These are phyloP conservation scores for Helicorthomorpha holstii DNA, from an alignment of 1,140 invertebrate species.

Conservation along the genomic window DNA sequence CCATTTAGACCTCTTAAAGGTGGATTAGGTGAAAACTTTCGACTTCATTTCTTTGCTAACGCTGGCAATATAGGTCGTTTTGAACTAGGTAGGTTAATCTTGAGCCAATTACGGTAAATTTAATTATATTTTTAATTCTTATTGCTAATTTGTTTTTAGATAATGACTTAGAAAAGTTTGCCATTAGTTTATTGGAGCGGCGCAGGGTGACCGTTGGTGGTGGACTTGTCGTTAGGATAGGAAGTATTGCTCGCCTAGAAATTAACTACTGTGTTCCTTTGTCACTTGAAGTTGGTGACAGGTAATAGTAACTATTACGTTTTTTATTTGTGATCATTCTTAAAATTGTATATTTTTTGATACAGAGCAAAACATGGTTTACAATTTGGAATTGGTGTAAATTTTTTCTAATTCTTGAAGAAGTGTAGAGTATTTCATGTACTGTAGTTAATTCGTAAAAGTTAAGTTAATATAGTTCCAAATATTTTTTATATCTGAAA, in stretches of 20 bases:
- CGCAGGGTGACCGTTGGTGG: conserved; percentile 43
- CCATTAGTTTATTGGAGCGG: conserved; percentile 16
- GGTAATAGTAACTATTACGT: conserved; percentile 13
- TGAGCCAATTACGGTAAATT: neutral
- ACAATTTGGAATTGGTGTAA: conserved; percentile 50
- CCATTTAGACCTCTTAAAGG: conserved; percentile 58
- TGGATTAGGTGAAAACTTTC: conserved; percentile 58
- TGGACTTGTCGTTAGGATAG: conserved; percentile 58
- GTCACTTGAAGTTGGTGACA: conserved; percentile 30
- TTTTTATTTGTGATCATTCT: neutral
- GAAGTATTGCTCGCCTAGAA: conserved; percentile 59
- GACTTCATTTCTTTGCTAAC: conserved; percentile 68
- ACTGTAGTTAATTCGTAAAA: too few relatives aligned
- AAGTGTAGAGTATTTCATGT: too few relatives aligned
- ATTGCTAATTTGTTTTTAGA: conserved; percentile 10
- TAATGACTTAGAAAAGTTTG: conserved; percentile 20
- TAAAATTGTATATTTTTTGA: conserved; percentile 7
- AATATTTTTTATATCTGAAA: too few relatives aligned
- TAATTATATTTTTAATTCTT: neutral
- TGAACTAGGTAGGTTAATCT: conserved; percentile 26
- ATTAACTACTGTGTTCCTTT: conserved; percentile 66
- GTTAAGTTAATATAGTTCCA: too few relatives aligned
- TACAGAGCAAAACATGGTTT: conserved; percentile 34
- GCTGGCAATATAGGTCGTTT: conserved; percentile 53
- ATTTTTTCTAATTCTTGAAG: conserved; percentile 44